phyloP scores from a whole-genome alignment of 2,797 vertebrate genomes.

The Gymnodraco acuticeps region DNA sequence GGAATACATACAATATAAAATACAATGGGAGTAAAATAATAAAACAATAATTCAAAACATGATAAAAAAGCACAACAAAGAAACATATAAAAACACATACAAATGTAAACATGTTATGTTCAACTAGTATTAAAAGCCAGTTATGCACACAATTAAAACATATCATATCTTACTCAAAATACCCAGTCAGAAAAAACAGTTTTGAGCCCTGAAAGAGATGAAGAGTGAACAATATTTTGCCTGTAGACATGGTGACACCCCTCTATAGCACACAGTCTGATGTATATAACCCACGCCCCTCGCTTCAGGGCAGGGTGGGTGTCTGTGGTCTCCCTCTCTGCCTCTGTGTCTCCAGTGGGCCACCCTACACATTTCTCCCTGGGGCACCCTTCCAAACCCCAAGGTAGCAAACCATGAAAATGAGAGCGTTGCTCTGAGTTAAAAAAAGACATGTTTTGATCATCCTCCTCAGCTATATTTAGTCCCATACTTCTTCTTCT shows the following conservation, averaged over 20 bases:
- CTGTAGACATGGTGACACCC: conserved; percentile 22
- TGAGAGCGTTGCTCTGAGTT: conserved; percentile 79
- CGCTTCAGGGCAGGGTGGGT: conserved; percentile 72
- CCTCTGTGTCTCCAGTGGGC: conserved; percentile 76
- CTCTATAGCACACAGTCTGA: conserved; percentile 36
- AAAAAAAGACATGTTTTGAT: conserved; percentile 86
- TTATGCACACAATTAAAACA: conserved; percentile 22
- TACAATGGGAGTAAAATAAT: too few species aligned
- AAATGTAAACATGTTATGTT: too few species aligned
- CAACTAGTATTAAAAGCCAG: not conserved
- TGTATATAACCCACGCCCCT: conserved; percentile 48
- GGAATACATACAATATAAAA: too few species aligned
- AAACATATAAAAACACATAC: too few species aligned
- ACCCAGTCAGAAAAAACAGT: conserved; percentile 21
- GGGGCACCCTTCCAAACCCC: conserved; percentile 80
- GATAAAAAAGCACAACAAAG: too few species aligned
- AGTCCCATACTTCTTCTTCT: conserved; percentile 76
- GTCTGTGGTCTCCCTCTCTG: conserved; percentile 80
- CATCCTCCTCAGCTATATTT: conserved; percentile 82
- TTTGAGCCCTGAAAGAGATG: conserved; percentile 23
- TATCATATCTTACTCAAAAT: conserved; percentile 23
- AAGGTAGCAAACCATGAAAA: conserved; percentile 85
- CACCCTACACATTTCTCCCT: conserved; percentile 69
- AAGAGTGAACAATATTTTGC: conserved; percentile 31
- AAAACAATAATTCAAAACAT: too few species aligned